A percentile compares a stretch with the other conserved stretches of the same genome.
These are phyloP conservation scores for Drosophila truncata DNA, from an alignment of 1,140 invertebrate genomes.

Conservation along the genomic window DNA sequence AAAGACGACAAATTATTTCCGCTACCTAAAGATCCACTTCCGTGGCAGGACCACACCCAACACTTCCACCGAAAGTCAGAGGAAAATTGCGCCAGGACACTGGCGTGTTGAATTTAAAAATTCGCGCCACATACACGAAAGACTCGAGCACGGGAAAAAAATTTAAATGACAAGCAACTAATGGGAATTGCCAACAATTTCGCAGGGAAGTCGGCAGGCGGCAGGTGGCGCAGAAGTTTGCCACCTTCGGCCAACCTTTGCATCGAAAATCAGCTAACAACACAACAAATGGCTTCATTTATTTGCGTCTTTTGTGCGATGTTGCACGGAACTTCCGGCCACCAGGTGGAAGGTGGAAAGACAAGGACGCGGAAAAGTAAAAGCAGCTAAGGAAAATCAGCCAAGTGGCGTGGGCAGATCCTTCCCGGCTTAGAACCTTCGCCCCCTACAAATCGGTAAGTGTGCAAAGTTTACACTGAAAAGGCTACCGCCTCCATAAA, in stretches of 20 bases:
- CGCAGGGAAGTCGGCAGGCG: constrained; percentile 35
- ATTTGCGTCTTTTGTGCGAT: constrained; percentile 80
- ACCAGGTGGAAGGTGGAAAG: constrained; percentile 18
- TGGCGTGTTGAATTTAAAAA: constrained; percentile 63
- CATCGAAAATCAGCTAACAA: constrained; percentile 77
- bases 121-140: constrained; percentile 36
- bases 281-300: constrained; percentile 84
- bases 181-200: constrained; percentile 81
- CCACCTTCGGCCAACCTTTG: constrained; percentile 52
- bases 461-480: constrained; percentile 64
- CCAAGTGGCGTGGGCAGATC: neutral
- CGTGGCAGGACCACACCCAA: constrained; percentile 44
- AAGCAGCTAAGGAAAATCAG: constrained; percentile 3
- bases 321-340: constrained; percentile 63
- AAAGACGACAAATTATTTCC: constrained; percentile 75
- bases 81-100: constrained; percentile 12
- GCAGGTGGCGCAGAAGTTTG: constrained; percentile 56
- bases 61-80: constrained; percentile 16
- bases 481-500: constrained; percentile 35
- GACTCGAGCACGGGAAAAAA: constrained; percentile 37
- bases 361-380: constrained; percentile 29
- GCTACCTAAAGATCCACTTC: constrained; percentile 73
- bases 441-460: constrained; percentile 20
- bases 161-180: constrained; percentile 84
- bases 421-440: constrained; percentile 34